These are phyloP conservation scores for Procambarus clarkii DNA, from an alignment of 1,140 invertebrate genomes.

Conservation along the genomic window DNA sequence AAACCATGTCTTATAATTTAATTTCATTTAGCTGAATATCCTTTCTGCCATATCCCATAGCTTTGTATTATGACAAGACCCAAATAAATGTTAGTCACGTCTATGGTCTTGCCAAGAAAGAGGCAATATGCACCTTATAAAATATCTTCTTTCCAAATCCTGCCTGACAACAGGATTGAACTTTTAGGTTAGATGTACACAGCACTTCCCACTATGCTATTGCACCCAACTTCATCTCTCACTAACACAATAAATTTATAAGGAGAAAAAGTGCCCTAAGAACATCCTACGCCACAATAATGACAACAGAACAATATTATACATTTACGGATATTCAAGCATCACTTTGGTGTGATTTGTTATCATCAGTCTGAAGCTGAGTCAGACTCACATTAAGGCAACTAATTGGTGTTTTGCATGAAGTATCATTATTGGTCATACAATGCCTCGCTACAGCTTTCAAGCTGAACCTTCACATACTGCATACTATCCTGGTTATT, in stretches of 20 bases:
- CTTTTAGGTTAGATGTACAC: not conserved
- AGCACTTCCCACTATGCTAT: not conserved
- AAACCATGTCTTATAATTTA: not conserved
- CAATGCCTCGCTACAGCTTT: not conserved
- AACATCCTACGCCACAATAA: not conserved
- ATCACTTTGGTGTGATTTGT: not conserved
- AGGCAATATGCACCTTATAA: not conserved
- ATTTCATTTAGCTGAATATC: not conserved
- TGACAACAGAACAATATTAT: not conserved
- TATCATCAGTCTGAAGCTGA: not conserved
- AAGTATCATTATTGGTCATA: not conserved
- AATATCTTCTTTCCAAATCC: not conserved
- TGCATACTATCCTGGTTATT: not conserved
- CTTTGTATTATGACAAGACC: not conserved
- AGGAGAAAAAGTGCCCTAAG: not conserved
- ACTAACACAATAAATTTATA: not conserved
- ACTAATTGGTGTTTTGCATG: constrained; percentile 7
- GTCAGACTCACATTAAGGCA: not conserved
- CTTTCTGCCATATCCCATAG: not conserved
- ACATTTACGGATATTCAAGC: not conserved
- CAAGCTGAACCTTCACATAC: not conserved
- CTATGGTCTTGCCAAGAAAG: not conserved
- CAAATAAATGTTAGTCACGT: not conserved
- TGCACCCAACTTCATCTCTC: not conserved
- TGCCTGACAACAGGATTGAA: not conserved